Evolutionary conservation across 2,113 vertebrate species (phyloP), one percentile per base, ranked within the genome.

Genomic region (Synodontis membranacea): DNA sequence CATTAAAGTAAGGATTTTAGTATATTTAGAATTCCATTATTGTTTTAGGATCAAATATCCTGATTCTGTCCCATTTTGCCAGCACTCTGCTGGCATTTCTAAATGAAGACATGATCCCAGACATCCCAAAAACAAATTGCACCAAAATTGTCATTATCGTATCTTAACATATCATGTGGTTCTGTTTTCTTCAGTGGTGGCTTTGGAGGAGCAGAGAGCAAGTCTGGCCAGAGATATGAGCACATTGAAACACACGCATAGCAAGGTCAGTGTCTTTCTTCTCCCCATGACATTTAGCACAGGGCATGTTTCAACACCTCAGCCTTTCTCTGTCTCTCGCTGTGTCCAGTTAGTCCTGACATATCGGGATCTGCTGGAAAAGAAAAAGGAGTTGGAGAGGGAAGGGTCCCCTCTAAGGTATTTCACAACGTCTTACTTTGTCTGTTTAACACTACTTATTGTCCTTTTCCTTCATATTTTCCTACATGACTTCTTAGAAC

Each of bases 191-290:
- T 19, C 90, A 96, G 95, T 96, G 92, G 86, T 93, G 89, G 92
- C 94, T 25, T 88, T 95, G 90, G 95, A 96, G 76, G 95, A 95
- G 82, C 95, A 95, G 80, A 95, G 92, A 84, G 79, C 89, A 1
- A 90, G 88, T 87, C 88, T 95, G 70, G 82, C 78, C 5, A 92
- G 93, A 92, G 95, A 96, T 46, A 83, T 96, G 72, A 94, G 86
- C 74, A 88, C 92, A 5, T 84, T 95, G 74, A 95, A 88, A 89
- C 87, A 92, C 23, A 87, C 91, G 50, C 93, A 96, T 89, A 94
- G 90, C 91, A 96, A 95, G 94, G 95, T 96, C 76, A 85, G 92
- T 60, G 42, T 62, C 10, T 54, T 54, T 17, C 17, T 68, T 44
- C 46, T 50, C 42, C 14, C 87, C 7, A 75, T 28, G 60, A 42